These are phyloP conservation scores for Ariopsis seemanni DNA, from an alignment of 2,113 vertebrate species.

Conservation along the genomic window DNA sequence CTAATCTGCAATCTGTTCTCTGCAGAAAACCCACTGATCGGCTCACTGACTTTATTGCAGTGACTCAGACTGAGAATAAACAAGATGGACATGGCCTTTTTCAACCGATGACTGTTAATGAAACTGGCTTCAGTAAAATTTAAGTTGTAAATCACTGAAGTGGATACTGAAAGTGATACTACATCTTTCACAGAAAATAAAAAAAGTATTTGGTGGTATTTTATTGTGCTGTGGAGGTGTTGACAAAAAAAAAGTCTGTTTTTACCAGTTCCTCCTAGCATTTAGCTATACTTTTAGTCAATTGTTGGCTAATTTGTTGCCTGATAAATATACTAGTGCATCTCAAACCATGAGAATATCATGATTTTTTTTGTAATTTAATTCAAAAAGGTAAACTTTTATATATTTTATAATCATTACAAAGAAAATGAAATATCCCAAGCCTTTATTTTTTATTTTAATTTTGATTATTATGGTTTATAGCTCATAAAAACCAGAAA, in stretches of 20 bases:
- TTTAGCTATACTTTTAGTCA: not conserved
- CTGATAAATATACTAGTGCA: too few species aligned
- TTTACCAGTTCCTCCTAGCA: not conserved
- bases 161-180: conserved; percentile 26
- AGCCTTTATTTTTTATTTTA: too few species aligned
- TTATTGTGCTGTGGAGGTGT: not conserved
- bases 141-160: not conserved
- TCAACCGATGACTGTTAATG: conserved; percentile 10
- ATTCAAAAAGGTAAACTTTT: too few species aligned
- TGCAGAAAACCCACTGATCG: not conserved
- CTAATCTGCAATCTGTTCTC: conserved; percentile 9
- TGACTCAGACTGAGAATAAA: not conserved
- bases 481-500: too few species aligned
- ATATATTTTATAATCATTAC: too few species aligned
- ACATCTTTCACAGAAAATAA: conserved; percentile 1
- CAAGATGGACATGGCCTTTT: not conserved
- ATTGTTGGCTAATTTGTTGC: too few species aligned
- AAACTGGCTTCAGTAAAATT: conserved; percentile 15
- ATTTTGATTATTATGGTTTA: too few species aligned
- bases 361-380: too few species aligned
- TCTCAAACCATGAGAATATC: too few species aligned
- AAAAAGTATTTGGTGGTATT: not conserved
- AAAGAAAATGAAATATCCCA: too few species aligned
- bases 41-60: not conserved
- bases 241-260: not conserved